Percentiles rank a stretch among this genome's conserved stretches.
Conservation (phyloP, 2,113 vertebrate genomes). For the Petrocephalus zakoni region DNA sequence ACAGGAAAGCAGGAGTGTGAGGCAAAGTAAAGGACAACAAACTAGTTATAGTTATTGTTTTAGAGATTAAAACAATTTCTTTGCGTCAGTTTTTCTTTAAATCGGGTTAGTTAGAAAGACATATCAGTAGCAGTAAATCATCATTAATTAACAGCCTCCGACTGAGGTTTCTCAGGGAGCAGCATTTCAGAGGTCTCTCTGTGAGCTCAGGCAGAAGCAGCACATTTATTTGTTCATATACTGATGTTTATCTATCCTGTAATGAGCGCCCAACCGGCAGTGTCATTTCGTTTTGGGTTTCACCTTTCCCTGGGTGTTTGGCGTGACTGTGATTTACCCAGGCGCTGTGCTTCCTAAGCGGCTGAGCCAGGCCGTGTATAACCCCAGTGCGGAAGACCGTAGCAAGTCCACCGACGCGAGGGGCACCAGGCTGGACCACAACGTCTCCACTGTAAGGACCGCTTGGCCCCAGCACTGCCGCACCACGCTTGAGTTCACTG, state of each 20-base stretch:
- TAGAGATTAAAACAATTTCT: neutral
- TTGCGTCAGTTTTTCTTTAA: neutral
- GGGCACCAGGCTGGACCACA: neutral
- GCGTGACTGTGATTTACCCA: neutral
- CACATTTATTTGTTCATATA: neutral
- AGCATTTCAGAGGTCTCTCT: neutral
- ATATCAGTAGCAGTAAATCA: neutral
- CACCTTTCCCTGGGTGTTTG: neutral
- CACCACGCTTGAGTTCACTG: too few relatives aligned
- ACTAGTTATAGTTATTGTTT: neutral
- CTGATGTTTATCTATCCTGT: neutral
- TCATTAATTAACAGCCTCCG: neutral
- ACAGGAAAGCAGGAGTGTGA: neutral
- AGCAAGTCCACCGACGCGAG: neutral
- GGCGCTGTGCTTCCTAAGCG: neutral
- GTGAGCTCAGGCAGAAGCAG: neutral
- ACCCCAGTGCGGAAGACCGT: neutral
- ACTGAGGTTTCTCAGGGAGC: neutral
- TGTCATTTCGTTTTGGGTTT: neutral
- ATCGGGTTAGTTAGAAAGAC: neutral
- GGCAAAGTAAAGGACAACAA: neutral
- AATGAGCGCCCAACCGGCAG: neutral
- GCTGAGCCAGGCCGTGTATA: neutral
- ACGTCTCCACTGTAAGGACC: neutral
- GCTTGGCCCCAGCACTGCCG: too few relatives aligned